Percentiles rank a stretch among this genome's conserved stretches.
These are phyloP conservation scores for Laticauda colubrina DNA, from an alignment of 2,113 vertebrate genomes.

Conservation along the genomic window DNA sequence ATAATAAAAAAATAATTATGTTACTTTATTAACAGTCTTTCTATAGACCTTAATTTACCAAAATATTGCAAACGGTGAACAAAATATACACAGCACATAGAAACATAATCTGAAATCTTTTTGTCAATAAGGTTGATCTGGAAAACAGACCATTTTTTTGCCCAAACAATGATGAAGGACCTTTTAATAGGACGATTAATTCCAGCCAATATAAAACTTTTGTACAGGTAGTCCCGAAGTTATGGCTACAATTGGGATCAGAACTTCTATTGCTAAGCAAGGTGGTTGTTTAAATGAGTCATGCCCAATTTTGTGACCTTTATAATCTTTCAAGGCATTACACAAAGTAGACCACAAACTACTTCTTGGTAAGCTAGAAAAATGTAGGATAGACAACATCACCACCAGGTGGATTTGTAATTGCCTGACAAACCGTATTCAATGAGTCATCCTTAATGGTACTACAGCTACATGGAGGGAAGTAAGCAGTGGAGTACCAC, in stretches of 20 bases:
- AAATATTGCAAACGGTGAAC: background rate
- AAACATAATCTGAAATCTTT: background rate
- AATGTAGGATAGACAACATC: too few relatives aligned
- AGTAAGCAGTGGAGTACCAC: too few relatives aligned
- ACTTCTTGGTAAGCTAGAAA: too few relatives aligned
- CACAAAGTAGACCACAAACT: too few relatives aligned
- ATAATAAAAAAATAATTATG: conserved; percentile 1
- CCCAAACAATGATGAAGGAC: background rate
- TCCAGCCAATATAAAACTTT: background rate
- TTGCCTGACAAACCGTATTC: too few relatives aligned
- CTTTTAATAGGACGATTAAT: background rate
- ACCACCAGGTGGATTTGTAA: too few relatives aligned
- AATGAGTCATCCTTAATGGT: too few relatives aligned
- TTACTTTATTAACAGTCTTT: conserved; percentile 5
- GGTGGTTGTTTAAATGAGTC: background rate
- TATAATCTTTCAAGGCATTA: background rate
- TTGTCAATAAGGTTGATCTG: background rate
- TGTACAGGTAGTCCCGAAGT: background rate
- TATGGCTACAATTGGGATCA: background rate
- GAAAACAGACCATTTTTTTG: background rate
- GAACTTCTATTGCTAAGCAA: background rate
- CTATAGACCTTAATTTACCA: background rate
- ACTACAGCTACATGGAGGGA: too few relatives aligned
- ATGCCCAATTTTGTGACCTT: background rate
- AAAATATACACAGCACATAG: background rate